Base-by-base conservation (phyloP, 1,140 invertebrate species). In the Macrocentrus cingulum region DNA sequence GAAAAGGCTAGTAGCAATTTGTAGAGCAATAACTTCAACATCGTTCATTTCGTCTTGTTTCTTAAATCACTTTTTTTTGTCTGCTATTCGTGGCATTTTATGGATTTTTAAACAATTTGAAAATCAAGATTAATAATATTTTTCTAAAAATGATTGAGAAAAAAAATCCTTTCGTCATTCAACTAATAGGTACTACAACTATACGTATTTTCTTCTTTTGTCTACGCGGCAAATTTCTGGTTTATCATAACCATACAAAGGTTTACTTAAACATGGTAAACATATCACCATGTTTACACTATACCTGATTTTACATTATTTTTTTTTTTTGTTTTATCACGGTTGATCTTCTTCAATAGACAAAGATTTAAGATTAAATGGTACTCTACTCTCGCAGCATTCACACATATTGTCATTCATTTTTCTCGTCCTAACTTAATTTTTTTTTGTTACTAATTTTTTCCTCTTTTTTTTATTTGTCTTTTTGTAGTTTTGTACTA, bases 401-500 rank as follows among this genome's bases (percentile, higher is more conserved):
- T n/a, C 25, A 29, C 49, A 51, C 49, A 51, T 32, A 25, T 51
- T 51, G 25, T 32, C 44, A 23, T 39, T 34, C 41, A 45, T 32
- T 57, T 36, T 32, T 25, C 44, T 49, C 23, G 20, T 39, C 53
- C 9, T 20, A n/a, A n/a, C 19, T 52, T 29, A 9, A 16, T 39
- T 60, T 48, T 41, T 51, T 42, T 5, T 25, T 15, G 48, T 11
- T 22, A 5, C 34, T 51, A 42, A 19, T 32, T 58, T 51, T 41
- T 44, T 45, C 34, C 34, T 39, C 16, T 18, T 50, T 19, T 53
- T 44, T 55, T 16, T 54, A 39, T 55, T 41, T 56, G 13, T 50
- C 22, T 53, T 42, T 25, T 48, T 64, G 59, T 67, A 68, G 64
- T 69, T 66, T 63, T 63, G 61, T 67, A 63, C 60, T 59, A 67